Base-by-base conservation (phyloP, 2,797 vertebrate species). In the Carapus acus region DNA sequence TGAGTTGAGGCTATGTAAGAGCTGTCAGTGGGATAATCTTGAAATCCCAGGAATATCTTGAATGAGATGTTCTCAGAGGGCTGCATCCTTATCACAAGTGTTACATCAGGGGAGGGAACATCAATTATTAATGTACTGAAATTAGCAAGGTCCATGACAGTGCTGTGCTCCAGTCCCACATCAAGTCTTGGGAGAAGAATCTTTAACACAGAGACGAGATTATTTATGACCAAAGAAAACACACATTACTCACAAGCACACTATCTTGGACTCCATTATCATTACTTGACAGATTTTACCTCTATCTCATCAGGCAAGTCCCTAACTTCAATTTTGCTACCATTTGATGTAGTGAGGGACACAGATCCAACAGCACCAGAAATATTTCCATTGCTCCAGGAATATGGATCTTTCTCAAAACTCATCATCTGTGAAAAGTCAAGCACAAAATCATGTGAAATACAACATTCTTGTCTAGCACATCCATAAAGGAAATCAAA, bases 341-440 rank as follows among this genome's bases (percentile, higher is more conserved):
- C 93, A 50, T 92, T 81, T 13, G 79, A 24, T 71, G 62, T 87
- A 62, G 90, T 92, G 57, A 98, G 87, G 53, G 86, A 85, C 31
- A 98, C 81, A 1, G 91, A 91, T 56, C 88, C 94, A 4, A 95
- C 88, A 21, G 85, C 80, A 73, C 93, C 90, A 3, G 83, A 90
- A 76, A 96, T 83, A 46, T 88, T 83, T 36, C 80, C 88, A 8
- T 84, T 73, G 43, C 53, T 77, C 82, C 87, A 88, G 17, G 84
- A 81, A 73, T 92, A 96, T 1, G 94, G 95, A 69, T 91, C 96
- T 62, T 79, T 68, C 13, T 87, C 85, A 80, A 95, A 93, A 80
- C 90, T 97, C 86, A 92, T 89, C 94, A 97, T 94, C 96, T 98
- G 64, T 46, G 47, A 49, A 2, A 15, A 60, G 17, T 17, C 3